Conservation (phyloP, 2,113 vertebrate genomes). For the Sylvilagus bachmani region DNA sequence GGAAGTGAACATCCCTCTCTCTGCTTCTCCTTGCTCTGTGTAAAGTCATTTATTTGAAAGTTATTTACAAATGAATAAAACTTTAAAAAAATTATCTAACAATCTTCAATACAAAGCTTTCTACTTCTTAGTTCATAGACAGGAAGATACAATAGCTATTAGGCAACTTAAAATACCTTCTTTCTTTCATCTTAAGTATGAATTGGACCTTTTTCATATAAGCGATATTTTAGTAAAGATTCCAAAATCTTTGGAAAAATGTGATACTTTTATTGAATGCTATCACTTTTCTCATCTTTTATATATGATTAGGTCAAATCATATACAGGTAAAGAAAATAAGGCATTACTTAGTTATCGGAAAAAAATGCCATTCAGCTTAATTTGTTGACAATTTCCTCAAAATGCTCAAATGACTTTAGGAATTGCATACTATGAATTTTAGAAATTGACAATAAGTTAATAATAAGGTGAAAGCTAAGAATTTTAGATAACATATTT, state of each 20-base stretch:
- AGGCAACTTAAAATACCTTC: background rate
- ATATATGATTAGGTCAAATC: background rate
- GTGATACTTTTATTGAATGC: background rate
- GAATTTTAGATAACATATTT: background rate
- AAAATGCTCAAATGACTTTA: background rate
- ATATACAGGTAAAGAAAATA: background rate
- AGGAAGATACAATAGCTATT: background rate
- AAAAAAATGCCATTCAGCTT: background rate
- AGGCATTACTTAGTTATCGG: background rate
- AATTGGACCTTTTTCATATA: background rate
- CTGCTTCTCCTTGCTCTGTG: too few species aligned
- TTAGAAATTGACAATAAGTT: background rate
- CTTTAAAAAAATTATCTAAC: slow-evolving; percentile 17
- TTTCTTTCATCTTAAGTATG: background rate
- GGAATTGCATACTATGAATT: background rate
- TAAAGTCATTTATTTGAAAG: too few species aligned
- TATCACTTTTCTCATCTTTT: background rate
- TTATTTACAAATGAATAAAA: too few species aligned
- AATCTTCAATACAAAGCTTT: background rate
- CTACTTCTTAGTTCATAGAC: background rate
- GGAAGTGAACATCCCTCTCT: too few species aligned
- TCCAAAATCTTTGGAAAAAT: background rate
- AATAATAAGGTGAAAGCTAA: background rate
- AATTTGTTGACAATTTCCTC: background rate
- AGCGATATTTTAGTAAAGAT: background rate